A percentile compares a stretch with the other conserved stretches of the same genome.
Evolutionary conservation across 2,797 vertebrate species (phyloP).

Genomic region (Melanotaenia parkinsoni): DNA sequence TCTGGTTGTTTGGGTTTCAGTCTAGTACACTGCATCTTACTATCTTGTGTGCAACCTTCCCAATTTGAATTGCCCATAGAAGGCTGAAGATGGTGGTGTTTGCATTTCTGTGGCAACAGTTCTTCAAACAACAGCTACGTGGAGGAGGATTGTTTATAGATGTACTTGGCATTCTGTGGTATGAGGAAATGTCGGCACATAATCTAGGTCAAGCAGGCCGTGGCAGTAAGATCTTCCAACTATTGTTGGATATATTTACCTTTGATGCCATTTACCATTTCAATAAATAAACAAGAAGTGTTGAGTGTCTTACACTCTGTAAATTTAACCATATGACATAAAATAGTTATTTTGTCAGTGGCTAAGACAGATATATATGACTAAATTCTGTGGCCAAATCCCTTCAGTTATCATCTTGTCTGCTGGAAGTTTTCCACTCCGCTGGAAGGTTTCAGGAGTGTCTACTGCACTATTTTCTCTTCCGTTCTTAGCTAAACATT

Average conservation of each 20-base stretch:
- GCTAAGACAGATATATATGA: constrained; percentile 55
- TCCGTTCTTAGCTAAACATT: too few relatives aligned
- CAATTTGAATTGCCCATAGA: constrained; percentile 44
- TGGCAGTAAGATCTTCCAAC: constrained; percentile 55
- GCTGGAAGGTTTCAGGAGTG: too few relatives aligned
- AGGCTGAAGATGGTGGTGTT: constrained; percentile 66
- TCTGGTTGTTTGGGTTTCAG: constrained; percentile 63
- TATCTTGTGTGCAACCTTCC: constrained; percentile 31
- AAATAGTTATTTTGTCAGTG: constrained; percentile 40
- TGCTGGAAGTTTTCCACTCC: too few relatives aligned
- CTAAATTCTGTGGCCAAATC: neutral
- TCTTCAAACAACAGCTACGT: constrained; percentile 71
- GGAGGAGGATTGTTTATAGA: constrained; percentile 69
- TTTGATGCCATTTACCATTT: constrained; percentile 32
- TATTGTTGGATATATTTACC: constrained; percentile 36
- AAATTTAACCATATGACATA: constrained; percentile 44
- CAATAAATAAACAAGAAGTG: constrained; percentile 30
- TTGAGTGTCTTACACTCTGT: neutral
- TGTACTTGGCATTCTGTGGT: constrained; percentile 70
- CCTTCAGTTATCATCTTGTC: too few relatives aligned
- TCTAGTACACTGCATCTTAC: constrained; percentile 16
- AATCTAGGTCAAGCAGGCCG: constrained; percentile 68
- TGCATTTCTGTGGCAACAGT: constrained; percentile 72
- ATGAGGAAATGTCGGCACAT: constrained; percentile 67
- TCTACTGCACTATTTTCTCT: too few relatives aligned